Evolutionary conservation across 2,888 invertebrate species (phyloP).

Genomic region (Apamea anceps): DNA sequence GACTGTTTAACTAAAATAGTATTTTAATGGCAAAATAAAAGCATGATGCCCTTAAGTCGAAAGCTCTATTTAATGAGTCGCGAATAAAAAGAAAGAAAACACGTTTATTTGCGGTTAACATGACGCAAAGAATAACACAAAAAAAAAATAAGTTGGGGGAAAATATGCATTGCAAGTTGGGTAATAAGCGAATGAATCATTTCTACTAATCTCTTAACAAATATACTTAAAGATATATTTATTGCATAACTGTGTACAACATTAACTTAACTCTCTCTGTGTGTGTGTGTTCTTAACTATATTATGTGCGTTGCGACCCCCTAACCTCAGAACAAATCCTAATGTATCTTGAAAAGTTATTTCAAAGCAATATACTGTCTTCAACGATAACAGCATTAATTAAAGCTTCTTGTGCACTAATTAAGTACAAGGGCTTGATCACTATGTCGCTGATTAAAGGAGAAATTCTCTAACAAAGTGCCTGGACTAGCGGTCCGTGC

Average conservation of each 20-base stretch:
- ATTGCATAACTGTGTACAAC: too few species aligned
- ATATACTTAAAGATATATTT: too few species aligned
- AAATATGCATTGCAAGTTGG: too few species aligned
- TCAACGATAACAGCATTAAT: constrained; percentile 4
- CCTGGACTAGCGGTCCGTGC: constrained; percentile 66
- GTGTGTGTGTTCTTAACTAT: too few species aligned
- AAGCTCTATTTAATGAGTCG: background rate
- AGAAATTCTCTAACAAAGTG: constrained; percentile 67
- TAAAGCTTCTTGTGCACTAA: constrained; percentile 36
- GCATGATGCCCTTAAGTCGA: too few species aligned
- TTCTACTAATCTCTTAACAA: too few species aligned
- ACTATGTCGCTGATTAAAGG: constrained; percentile 41
- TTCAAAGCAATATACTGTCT: background rate
- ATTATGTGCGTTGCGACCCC: background rate
- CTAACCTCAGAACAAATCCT: background rate
- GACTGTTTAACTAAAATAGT: constrained; percentile 8
- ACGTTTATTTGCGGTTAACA: background rate
- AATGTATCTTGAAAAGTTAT: background rate
- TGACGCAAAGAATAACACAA: background rate
- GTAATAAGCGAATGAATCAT: too few species aligned
- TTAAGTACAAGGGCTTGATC: constrained; percentile 43
- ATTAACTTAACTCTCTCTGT: too few species aligned
- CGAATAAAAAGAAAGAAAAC: background rate
- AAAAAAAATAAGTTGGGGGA: background rate
- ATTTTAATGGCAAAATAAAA: constrained; percentile 11